Evolutionary conservation across 2,888 invertebrate species (phyloP), one percentile per base, ranked within the genome.

Genomic region (Melanostoma mellinum): DNA sequence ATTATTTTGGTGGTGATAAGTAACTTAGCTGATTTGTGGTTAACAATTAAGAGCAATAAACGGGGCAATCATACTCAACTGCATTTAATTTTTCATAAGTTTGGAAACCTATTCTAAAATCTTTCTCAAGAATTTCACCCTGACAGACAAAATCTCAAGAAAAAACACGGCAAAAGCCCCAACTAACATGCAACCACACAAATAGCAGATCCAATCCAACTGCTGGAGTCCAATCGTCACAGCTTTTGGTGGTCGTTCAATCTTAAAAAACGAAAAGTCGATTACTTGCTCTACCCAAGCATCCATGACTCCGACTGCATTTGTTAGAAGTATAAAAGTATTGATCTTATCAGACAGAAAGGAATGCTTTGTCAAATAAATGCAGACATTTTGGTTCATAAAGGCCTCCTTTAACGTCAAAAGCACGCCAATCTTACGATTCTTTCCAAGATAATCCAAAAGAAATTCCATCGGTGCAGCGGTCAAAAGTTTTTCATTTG

Each of bases 331-430:
- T 3, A 89, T 76, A 58, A 87, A 81, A 33, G 84, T 84, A 61
- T 89, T 87, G 1, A 89, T 80, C 6, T 87, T 86, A 30, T 87
- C 86, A n/a, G 86, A 77, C 3, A 89, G 86, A 40, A 85, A 88
- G 0, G 89, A 88, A 53, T 89, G 89, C 69, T 89, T 89, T 0
- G 79, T 61, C 8, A 89, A 63, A 20, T 88, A 88, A 69, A 88
- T 87, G 32, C 76, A 65, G 10, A 35, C 42, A 52, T 69, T 81
- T 20, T 76, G 71, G n/a, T 35, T 52, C 10, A 79, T 38, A 30
- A 76, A 20, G 0, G 44, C 44, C 9, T 73, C 74, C 9, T 30
- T 48, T 20, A 73, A 50, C 2, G 53, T 52, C 30, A 33, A 38
- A 56, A 55, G 67, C 0, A 74, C 55, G 3, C 76, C 85, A 20